Conservation (phyloP, 1,140 invertebrate genomes). For the Polyergus mexicanus region DNA sequence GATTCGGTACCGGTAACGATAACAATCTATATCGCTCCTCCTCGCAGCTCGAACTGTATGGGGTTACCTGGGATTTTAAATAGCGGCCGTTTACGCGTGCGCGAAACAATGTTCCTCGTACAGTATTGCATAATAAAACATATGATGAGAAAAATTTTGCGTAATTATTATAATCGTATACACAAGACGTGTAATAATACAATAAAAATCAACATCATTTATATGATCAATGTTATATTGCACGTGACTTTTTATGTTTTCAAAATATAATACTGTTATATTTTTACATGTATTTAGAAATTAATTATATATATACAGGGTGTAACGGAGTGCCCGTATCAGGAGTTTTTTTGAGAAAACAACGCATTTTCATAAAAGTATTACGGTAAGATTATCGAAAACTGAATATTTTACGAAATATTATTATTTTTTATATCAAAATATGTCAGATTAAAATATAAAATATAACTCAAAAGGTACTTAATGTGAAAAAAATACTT, state of each 20-base stretch:
- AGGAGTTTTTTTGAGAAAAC: no score
- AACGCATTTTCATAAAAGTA: no score
- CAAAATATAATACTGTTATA: background rate
- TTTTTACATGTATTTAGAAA: background rate
- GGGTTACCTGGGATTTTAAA: slow-evolving; percentile 73
- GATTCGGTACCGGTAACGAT: slow-evolving; percentile 56
- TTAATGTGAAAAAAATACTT: no score
- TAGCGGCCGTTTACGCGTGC: slow-evolving; percentile 33
- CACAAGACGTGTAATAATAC: background rate
- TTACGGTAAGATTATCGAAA: no score
- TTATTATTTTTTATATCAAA: no score
- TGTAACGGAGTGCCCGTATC: no score
- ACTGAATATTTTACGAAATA: no score
- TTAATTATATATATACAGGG: no score
- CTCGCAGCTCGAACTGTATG: slow-evolving; percentile 34
- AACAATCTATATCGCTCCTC: slow-evolving; percentile 58
- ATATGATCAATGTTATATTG: background rate
- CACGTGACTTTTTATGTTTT: background rate
- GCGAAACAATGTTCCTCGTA: slow-evolving; percentile 8
- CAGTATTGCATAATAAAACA: slow-evolving; percentile 31
- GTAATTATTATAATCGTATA: slow-evolving; percentile 18
- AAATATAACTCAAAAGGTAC: no score
- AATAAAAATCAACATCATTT: background rate
- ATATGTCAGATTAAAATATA: no score
- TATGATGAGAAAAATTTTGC: slow-evolving; percentile 59